Evolutionary conservation across 2,797 vertebrate genomes (phyloP).

Genomic region (Cryptoblepharus egeriae): DNA sequence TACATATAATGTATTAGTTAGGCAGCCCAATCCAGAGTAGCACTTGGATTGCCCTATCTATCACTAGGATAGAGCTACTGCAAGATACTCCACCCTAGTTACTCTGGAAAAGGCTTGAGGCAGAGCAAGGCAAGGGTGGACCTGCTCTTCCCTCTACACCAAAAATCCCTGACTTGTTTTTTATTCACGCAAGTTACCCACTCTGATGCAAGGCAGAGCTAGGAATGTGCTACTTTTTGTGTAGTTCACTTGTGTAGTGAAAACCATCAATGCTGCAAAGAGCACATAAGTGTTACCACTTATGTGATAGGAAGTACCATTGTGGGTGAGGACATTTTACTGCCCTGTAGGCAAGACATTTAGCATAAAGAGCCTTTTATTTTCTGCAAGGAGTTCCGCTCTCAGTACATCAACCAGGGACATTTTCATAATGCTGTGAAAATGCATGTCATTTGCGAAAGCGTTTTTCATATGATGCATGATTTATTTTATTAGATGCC

Average conservation of each 20-base stretch:
- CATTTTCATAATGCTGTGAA: neutral
- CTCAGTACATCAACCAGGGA: neutral
- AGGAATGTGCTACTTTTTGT: neutral
- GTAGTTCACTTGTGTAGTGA: neutral
- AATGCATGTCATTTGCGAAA: slow-evolving; percentile 3
- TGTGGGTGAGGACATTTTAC: neutral
- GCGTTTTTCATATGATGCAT: neutral
- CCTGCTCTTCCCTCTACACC: no score
- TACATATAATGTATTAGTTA: neutral
- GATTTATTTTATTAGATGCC: slow-evolving; percentile 38
- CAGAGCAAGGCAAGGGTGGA: no score
- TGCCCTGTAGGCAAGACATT: neutral
- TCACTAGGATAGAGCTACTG: no score
- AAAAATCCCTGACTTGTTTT: neutral
- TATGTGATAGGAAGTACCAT: neutral
- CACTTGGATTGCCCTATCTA: no score
- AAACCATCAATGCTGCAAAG: neutral
- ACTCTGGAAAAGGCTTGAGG: no score
- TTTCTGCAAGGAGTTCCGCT: neutral
- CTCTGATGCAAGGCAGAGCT: neutral
- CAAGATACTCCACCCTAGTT: no score
- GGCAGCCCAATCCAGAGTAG: no score
- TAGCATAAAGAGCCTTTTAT: neutral
- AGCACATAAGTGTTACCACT: neutral
- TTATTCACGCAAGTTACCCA: neutral